A percentile compares a stretch with the other conserved stretches of the same genome.
phyloP scores from a whole-genome alignment of 2,888 invertebrate genomes.

The Eupeodes luniger region DNA sequence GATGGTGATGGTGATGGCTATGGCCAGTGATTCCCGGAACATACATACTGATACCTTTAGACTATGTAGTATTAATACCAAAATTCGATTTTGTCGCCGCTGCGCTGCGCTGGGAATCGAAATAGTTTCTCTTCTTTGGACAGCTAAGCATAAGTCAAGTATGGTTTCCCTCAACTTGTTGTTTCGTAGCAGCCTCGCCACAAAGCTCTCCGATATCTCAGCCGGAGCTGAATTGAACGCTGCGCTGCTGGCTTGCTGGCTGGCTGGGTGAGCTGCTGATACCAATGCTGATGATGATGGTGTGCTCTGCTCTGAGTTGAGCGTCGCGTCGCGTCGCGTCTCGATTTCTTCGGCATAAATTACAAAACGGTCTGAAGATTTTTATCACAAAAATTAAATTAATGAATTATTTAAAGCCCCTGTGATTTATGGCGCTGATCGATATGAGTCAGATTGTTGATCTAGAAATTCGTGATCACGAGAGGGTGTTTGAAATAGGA shows the following conservation, averaged over 20 bases:
- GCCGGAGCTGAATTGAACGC: neutral
- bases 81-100: constrained; percentile 33
- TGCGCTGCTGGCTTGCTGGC: neutral
- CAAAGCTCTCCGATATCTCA: neutral
- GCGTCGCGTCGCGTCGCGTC: neutral
- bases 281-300: too few species aligned
- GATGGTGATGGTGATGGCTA: constrained; percentile 4
- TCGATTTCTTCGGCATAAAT: constrained; percentile 64
- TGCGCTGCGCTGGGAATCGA: too few species aligned
- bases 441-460: constrained; percentile 70
- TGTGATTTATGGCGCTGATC: constrained; percentile 66
- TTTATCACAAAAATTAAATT: constrained; percentile 64
- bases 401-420: constrained; percentile 70
- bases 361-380: constrained; percentile 59
- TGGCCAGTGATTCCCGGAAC: constrained; percentile 56
- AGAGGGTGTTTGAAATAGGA: constrained; percentile 70
- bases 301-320: too few species aligned
- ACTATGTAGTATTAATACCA: constrained; percentile 14
- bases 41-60: neutral
- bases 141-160: neutral
- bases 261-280: too few species aligned
- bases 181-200: constrained; percentile 1
- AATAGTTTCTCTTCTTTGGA: constrained; percentile 1
- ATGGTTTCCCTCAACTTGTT: constrained; percentile 26
- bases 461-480: constrained; percentile 69